Conservation (phyloP, 2,888 invertebrate species). For the Noctua pronuba region DNA sequence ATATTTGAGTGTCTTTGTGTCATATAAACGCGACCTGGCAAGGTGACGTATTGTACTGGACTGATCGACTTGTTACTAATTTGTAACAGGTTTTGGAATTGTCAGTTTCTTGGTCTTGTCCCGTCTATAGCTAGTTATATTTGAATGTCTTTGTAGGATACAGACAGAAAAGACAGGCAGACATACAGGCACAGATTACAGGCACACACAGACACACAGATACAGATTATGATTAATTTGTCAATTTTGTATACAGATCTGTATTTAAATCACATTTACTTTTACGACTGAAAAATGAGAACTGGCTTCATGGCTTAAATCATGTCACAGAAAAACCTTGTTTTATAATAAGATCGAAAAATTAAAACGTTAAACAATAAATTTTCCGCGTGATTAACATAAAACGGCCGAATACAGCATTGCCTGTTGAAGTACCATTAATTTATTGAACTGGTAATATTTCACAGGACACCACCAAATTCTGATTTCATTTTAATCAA, state of each 20-base stretch:
- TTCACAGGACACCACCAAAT: slow-evolving; percentile 63
- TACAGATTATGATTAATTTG: neutral
- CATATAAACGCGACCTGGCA: too few relatives aligned
- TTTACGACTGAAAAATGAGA: neutral
- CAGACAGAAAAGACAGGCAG: too few relatives aligned
- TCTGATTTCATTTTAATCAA: slow-evolving; percentile 72
- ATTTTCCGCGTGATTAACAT: slow-evolving; percentile 15
- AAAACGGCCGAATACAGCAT: slow-evolving; percentile 2
- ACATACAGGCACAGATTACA: too few relatives aligned
- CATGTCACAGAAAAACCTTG: neutral
- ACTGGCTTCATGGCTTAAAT: too few relatives aligned
- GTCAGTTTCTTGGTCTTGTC: too few relatives aligned
- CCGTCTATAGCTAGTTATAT: too few relatives aligned
- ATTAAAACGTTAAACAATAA: neutral
- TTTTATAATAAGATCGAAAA: neutral
- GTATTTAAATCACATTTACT: neutral
- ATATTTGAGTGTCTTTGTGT: too few relatives aligned
- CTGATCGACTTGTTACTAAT: too few relatives aligned
- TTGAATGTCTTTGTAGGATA: too few relatives aligned
- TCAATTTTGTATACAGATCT: neutral
- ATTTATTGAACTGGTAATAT: slow-evolving; percentile 37
- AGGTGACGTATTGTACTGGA: too few relatives aligned
- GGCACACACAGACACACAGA: too few relatives aligned
- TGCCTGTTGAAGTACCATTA: slow-evolving; percentile 42
- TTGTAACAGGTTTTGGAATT: too few relatives aligned